Conservation (phyloP, 2,113 vertebrate species). For the Mustela nigripes region DNA sequence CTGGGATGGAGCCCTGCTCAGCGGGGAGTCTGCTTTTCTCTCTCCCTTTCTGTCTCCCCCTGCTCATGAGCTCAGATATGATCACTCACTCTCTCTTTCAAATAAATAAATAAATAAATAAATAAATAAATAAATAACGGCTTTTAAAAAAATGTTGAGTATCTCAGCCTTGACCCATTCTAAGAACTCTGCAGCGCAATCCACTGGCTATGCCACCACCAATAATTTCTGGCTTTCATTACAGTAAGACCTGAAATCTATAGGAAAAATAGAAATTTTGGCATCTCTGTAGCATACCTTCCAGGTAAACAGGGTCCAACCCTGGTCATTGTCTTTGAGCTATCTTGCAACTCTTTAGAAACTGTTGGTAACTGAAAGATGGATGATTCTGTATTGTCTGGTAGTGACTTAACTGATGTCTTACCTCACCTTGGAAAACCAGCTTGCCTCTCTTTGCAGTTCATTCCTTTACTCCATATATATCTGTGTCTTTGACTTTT, state of each 20-base stretch:
- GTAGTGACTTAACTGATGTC: background rate
- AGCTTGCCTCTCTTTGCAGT: background rate
- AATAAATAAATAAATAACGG: no score
- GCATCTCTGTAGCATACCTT: background rate
- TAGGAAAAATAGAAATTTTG: background rate
- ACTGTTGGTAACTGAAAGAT: background rate
- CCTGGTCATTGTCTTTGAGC: background rate
- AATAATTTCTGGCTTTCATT: background rate
- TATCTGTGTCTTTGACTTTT: background rate
- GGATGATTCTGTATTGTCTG: background rate
- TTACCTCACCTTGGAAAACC: background rate
- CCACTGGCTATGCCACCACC: background rate
- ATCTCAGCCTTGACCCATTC: background rate
- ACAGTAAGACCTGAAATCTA: no score
- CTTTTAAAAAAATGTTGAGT: background rate
- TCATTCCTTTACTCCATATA: background rate
- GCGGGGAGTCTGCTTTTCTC: no score
- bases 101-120: no score
- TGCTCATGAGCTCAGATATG: no score
- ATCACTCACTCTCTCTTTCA: no score
- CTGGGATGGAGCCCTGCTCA: no score
- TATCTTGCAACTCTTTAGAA: background rate
- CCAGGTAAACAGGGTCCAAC: background rate
- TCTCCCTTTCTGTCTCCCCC: no score
- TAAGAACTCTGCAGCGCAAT: background rate